phyloP scores from a whole-genome alignment of 2,113 vertebrate species.

The Oreochromis tanganicae region DNA sequence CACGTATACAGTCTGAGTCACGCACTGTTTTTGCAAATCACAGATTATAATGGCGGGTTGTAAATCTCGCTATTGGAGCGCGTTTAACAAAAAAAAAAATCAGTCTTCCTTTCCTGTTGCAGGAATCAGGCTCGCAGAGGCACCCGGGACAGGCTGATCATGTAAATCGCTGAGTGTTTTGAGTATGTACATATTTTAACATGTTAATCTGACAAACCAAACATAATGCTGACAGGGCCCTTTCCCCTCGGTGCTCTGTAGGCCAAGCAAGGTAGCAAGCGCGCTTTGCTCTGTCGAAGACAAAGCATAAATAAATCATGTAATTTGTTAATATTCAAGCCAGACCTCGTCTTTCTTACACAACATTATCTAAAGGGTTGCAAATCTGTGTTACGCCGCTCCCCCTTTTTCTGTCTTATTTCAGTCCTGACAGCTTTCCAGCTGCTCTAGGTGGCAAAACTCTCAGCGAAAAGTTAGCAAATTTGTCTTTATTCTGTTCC shows the following conservation, averaged over 20 bases:
- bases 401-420: background rate
- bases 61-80: constrained; percentile 44
- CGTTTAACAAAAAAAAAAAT: background rate
- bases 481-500: constrained; percentile 30
- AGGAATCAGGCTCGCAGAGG: constrained; percentile 11
- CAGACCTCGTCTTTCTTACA: background rate
- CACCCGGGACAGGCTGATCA: constrained; percentile 29
- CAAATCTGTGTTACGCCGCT: background rate
- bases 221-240: constrained; percentile 51
- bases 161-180: constrained; percentile 54
- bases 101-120: background rate
- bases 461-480: constrained; percentile 17
- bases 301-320: constrained; percentile 51
- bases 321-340: constrained; percentile 36
- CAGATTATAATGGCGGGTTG: constrained; percentile 15
- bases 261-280: constrained; percentile 13
- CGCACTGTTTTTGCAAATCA: background rate
- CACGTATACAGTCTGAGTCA: constrained; percentile 13
- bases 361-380: constrained; percentile 28
- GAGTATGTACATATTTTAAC: constrained; percentile 67
- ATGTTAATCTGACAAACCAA: constrained; percentile 60
- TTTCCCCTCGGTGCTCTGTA: constrained; percentile 17
- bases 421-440: background rate
- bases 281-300: constrained; percentile 10
- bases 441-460: constrained; percentile 13